A percentile compares a stretch with the other conserved stretches of the same genome.
Evolutionary conservation across 2,113 vertebrate genomes (phyloP).

Genomic region (Lampris megalopsis): DNA sequence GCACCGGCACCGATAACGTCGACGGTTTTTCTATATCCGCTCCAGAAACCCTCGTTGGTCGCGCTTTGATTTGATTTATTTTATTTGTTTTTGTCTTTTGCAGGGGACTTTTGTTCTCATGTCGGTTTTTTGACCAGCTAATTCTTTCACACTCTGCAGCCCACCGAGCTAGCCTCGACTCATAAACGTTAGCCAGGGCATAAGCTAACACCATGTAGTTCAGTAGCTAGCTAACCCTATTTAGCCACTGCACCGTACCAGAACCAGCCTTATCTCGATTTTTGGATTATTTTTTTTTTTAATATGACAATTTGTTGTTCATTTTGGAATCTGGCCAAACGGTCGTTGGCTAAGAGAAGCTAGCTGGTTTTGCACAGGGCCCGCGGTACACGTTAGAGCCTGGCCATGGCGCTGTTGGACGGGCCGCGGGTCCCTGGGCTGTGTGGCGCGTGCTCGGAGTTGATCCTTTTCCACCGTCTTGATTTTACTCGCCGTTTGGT

Average conservation of each 20-base stretch:
- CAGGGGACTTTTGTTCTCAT: constrained; percentile 2
- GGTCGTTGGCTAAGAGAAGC: constrained; percentile 63
- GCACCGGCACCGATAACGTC: constrained; percentile 22
- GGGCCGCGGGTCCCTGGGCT: constrained; percentile 23
- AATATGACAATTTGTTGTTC: constrained; percentile 33
- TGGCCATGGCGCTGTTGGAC: constrained; percentile 57
- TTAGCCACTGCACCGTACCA: no score
- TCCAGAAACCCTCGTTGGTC: constrained; percentile 53
- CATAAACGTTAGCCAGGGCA: no score
- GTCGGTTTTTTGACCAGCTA: no score
- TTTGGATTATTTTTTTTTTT: constrained; percentile 56
- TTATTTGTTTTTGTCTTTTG: constrained; percentile 40
- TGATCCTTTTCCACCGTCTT: constrained; percentile 47
- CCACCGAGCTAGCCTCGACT: no score
- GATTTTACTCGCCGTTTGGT: constrained; percentile 37
- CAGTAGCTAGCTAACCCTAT: no score
- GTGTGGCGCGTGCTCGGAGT: constrained; percentile 59
- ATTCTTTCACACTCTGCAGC: no score
- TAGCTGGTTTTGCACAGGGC: constrained; percentile 52
- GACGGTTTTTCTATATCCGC: constrained; percentile 52
- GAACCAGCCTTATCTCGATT: constrained; percentile 23
- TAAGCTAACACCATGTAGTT: no score
- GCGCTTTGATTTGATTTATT: neutral
- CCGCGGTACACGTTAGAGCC: constrained; percentile 48
- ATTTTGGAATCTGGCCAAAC: constrained; percentile 48